A percentile compares a stretch with the other conserved stretches of the same genome.
These are phyloP conservation scores for Crossaster papposus DNA, from an alignment of 53 echinoderm and acorn worm genomes.

Conservation along the genomic window DNA sequence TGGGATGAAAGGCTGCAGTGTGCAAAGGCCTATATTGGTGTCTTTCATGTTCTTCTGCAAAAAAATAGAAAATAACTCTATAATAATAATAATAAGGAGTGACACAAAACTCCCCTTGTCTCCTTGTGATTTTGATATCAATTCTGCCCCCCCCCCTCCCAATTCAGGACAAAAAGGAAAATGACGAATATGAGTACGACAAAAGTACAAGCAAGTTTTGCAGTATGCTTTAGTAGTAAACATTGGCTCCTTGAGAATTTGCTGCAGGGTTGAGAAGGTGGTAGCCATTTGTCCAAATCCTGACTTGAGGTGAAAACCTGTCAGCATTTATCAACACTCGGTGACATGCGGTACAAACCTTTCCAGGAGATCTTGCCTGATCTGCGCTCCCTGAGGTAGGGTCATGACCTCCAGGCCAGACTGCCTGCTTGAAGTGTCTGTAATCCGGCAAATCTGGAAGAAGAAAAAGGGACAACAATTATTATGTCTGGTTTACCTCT, in stretches of 20 bases:
- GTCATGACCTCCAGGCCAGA: conserved; percentile 89
- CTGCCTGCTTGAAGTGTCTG: conserved; percentile 68
- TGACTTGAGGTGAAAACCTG: not conserved
- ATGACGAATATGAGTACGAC: no score
- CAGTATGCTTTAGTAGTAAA: no score
- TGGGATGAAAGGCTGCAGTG: no score
- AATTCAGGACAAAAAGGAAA: no score
- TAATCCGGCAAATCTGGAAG: conserved; percentile 77
- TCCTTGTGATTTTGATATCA: no score
- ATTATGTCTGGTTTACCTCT: not conserved
- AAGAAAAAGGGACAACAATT: not conserved
- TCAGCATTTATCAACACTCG: not conserved
- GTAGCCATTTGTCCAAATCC: not conserved
- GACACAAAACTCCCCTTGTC: no score
- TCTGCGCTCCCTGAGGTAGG: conserved; percentile 79
- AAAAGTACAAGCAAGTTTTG: no score
- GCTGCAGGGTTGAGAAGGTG: not conserved
- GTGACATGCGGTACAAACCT: conserved; percentile 60
- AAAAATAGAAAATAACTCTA: no score
- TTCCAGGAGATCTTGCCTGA: conserved; percentile 86
- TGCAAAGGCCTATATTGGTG: no score
- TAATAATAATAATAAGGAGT: no score
- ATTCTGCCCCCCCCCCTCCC: no score
- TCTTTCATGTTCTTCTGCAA: no score
- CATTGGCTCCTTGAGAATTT: not conserved